A percentile compares a stretch with the other conserved stretches of the same genome.
Conservation (phyloP, 2,113 vertebrate genomes). For the Zosterops hypoxanthus region DNA sequence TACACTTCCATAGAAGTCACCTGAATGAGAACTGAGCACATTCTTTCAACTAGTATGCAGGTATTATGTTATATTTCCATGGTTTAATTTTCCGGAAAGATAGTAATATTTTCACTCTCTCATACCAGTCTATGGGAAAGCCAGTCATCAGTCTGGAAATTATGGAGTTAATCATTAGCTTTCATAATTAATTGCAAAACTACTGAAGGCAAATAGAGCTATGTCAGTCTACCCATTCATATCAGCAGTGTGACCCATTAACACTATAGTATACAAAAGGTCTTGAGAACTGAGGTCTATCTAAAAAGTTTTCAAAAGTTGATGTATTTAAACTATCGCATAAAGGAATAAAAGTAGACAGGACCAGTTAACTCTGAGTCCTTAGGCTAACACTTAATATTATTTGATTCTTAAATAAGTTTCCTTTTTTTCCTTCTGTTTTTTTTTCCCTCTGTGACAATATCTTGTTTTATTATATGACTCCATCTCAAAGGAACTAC, state of each 20-base stretch:
- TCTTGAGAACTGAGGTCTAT: background rate
- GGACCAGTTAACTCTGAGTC: background rate
- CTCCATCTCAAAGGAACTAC: background rate
- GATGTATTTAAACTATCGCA: background rate
- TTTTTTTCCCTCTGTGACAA: background rate
- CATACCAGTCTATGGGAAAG: background rate
- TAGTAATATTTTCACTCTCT: background rate
- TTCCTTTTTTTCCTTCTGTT: background rate
- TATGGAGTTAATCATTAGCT: background rate
- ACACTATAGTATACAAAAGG: background rate
- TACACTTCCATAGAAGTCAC: background rate
- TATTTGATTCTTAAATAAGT: background rate
- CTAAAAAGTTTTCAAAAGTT: background rate
- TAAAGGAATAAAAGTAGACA: background rate
- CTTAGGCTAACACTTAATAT: background rate
- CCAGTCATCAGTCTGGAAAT: background rate
- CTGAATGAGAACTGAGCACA: background rate
- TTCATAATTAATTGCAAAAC: background rate
- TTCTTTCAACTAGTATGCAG: background rate
- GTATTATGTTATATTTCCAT: background rate
- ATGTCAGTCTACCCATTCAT: background rate
- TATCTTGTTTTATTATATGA: background rate
- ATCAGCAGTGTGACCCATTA: background rate
- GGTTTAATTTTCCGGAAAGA: background rate
- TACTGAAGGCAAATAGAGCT: background rate